Percentiles rank a stretch among this genome's conserved stretches.
Evolutionary conservation across 1,140 invertebrate species (phyloP).

Genomic region (Ceratoteleas bidentatus): DNA sequence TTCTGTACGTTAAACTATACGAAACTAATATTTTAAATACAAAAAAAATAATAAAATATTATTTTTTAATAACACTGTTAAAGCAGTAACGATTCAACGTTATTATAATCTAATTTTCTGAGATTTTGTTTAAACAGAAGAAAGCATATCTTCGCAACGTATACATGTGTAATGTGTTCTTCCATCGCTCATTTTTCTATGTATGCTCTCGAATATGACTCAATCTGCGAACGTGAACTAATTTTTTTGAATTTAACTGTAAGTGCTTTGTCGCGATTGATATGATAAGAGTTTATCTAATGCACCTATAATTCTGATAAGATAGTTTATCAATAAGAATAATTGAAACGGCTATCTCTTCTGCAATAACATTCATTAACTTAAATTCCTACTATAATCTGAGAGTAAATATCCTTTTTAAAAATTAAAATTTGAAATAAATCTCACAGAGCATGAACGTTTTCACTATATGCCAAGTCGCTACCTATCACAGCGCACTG

Average conservation of each 20-base stretch:
- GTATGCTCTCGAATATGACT: neutral
- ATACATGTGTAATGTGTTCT: conserved; percentile 5
- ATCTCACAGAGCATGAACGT: too few species aligned
- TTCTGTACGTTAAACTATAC: too few species aligned
- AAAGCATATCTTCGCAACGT: neutral
- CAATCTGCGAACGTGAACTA: neutral
- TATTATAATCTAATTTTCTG: too few species aligned
- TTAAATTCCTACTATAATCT: too few species aligned
- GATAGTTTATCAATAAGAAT: conserved; percentile 32
- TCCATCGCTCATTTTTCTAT: neutral
- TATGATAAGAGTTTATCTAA: conserved; percentile 33
- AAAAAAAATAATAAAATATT: neutral
- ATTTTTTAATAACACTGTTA: neutral
- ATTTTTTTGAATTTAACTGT: conserved; percentile 26
- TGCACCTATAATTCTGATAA: conserved; percentile 36
- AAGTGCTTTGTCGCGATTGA: conserved; percentile 33
- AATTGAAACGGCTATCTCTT: conserved; percentile 17
- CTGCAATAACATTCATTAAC: conserved; percentile 11
- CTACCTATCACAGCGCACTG: too few species aligned
- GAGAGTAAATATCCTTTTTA: too few species aligned
- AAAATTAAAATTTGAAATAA: too few species aligned
- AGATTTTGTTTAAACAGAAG: neutral
- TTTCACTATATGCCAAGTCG: too few species aligned
- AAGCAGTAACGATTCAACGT: neutral
- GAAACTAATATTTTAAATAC: neutral